These are phyloP conservation scores for Petrocephalus zakoni DNA, from an alignment of 2,113 vertebrate genomes.

Conservation along the genomic window DNA sequence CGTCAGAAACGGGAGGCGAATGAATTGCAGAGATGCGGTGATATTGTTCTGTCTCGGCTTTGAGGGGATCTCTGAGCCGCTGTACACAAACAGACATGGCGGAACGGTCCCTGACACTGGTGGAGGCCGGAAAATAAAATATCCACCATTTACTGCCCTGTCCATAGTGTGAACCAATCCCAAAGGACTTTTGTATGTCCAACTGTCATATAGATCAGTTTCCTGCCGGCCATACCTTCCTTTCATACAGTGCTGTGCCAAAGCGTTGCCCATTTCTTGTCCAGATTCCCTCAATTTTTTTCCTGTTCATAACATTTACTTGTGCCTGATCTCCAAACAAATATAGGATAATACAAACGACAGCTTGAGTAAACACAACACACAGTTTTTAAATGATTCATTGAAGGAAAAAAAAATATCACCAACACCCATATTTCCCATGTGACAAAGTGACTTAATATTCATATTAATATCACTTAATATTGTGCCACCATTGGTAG, in stretches of 20 bases:
- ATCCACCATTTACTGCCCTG: not conserved
- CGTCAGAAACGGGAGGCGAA: slow-evolving; percentile 10
- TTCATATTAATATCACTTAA: too few relatives aligned
- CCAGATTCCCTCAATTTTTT: not conserved
- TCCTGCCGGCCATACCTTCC: not conserved
- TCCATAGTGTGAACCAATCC: not conserved
- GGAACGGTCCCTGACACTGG: not conserved
- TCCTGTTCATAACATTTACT: not conserved
- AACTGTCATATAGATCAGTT: not conserved
- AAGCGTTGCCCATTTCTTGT: not conserved
- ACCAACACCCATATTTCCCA: too few relatives aligned
- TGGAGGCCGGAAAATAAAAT: not conserved
- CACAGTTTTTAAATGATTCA: not conserved
- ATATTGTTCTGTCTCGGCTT: not conserved
- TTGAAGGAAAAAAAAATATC: too few relatives aligned
- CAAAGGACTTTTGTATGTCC: not conserved
- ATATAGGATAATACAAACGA: not conserved
- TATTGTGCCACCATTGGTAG: not conserved
- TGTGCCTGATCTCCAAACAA: not conserved
- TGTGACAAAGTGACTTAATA: not conserved
- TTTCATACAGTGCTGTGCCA: not conserved
- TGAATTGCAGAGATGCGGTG: slow-evolving; percentile 9
- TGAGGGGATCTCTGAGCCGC: not conserved
- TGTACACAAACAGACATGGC: not conserved
- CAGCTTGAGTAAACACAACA: not conserved